Percentiles rank a stretch among this genome's conserved stretches.
These are phyloP conservation scores for Drosophila kikkawai DNA, from an alignment of 1,140 invertebrate genomes.

Conservation along the genomic window DNA sequence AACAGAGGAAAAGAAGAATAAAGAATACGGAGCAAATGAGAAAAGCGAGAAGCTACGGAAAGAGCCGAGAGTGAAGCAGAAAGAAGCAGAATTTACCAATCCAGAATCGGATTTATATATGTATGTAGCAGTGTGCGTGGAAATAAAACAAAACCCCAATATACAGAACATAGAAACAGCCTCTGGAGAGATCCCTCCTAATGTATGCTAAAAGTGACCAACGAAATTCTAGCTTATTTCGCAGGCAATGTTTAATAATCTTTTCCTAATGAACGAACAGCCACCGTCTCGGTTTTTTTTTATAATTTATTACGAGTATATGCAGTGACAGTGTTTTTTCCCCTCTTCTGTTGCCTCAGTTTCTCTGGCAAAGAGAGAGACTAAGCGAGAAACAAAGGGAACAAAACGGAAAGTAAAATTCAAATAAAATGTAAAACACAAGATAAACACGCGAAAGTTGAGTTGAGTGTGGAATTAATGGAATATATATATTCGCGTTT, in stretches of 20 bases:
- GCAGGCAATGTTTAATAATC: slow-evolving; percentile 22
- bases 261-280: slow-evolving; percentile 36
- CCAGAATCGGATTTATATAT: slow-evolving; percentile 35
- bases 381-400: slow-evolving; percentile 47
- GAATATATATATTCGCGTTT: slow-evolving; percentile 26
- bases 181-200: slow-evolving; percentile 11
- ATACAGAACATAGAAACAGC: slow-evolving; percentile 8
- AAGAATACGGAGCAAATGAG: slow-evolving; percentile 4
- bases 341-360: slow-evolving; percentile 31
- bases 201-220: slow-evolving; percentile 22
- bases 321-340: slow-evolving; percentile 67
- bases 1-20: neutral
- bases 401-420: slow-evolving; percentile 20
- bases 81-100: slow-evolving; percentile 65
- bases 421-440: slow-evolving; percentile 42
- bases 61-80: slow-evolving; percentile 39
- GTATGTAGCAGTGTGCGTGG: slow-evolving; percentile 12
- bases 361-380: slow-evolving; percentile 33
- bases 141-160: slow-evolving; percentile 13
- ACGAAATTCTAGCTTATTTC: slow-evolving; percentile 15
- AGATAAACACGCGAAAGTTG: slow-evolving; percentile 71
- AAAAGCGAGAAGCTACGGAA: slow-evolving; percentile 41
- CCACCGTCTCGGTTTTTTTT: slow-evolving; percentile 27
- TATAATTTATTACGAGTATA: slow-evolving; percentile 62
- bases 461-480: slow-evolving; percentile 52